phyloP scores from a whole-genome alignment of 2,113 vertebrate genomes.

The Ictidomys tridecemlineatus region DNA sequence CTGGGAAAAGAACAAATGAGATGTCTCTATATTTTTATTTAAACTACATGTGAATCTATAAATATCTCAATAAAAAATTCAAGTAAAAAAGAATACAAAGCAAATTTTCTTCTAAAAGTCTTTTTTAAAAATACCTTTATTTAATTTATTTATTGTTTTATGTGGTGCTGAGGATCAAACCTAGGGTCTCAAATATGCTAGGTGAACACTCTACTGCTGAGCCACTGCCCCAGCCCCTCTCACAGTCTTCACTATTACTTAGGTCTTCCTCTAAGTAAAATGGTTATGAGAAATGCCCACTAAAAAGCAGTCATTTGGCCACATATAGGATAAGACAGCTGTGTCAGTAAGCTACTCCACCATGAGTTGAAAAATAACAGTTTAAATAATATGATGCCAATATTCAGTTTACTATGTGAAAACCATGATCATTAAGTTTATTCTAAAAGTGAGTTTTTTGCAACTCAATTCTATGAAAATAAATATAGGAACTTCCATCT shows the following conservation, averaged over 20 bases:
- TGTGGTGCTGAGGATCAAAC: too few relatives aligned
- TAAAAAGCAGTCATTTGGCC: neutral
- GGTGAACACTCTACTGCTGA: too few relatives aligned
- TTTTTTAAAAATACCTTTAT: too few relatives aligned
- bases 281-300: neutral
- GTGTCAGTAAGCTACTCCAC: slow-evolving; percentile 27
- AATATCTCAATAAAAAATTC: neutral
- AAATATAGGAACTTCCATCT: neutral
- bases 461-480: neutral
- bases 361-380: slow-evolving; percentile 11
- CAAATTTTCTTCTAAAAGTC: too few relatives aligned
- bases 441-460: neutral
- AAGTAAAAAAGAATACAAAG: neutral
- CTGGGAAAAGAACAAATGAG: neutral
- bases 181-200: too few relatives aligned
- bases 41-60: neutral
- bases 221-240: too few relatives aligned
- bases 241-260: neutral
- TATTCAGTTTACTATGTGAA: neutral
- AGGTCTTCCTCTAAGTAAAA: neutral
- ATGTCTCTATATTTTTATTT: neutral
- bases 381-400: neutral
- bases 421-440: slow-evolving; percentile 30
- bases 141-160: too few relatives aligned
- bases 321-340: slow-evolving; percentile 3